Percentiles rank a stretch among this genome's conserved stretches.
Evolutionary conservation across 1,140 invertebrate species (phyloP).

Genomic region (Limonius californicus): DNA sequence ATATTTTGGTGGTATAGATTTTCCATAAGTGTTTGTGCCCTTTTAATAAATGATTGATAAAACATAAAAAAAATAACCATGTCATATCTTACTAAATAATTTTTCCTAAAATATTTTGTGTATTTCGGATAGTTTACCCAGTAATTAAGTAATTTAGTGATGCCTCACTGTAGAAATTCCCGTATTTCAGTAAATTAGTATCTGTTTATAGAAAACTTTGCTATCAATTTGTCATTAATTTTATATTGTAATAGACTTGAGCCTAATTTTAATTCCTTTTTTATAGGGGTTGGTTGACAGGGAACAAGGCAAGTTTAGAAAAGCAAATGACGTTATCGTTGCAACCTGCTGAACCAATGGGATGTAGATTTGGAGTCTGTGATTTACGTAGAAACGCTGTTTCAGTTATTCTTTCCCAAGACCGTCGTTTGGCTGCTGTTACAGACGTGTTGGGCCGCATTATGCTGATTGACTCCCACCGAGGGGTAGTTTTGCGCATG

Average conservation of each 20-base stretch:
- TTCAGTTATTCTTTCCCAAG: slow-evolving; percentile 71
- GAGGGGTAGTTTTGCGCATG: slow-evolving; percentile 76
- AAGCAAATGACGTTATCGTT: slow-evolving; percentile 47
- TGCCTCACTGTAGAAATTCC: too few species aligned
- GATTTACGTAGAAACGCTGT: slow-evolving; percentile 74
- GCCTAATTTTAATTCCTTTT: background rate
- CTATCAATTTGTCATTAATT: too few species aligned
- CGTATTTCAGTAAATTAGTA: too few species aligned
- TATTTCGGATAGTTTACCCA: too few species aligned
- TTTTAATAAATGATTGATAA: too few species aligned
- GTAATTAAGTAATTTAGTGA: too few species aligned
- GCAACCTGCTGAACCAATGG: slow-evolving; percentile 60
- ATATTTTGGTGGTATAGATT: too few species aligned
- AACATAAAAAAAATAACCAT: too few species aligned
- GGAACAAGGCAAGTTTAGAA: slow-evolving; percentile 49
- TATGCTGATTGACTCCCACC: slow-evolving; percentile 74
- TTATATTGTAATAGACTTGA: background rate
- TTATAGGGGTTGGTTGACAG: slow-evolving; percentile 57
- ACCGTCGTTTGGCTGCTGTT: slow-evolving; percentile 73
- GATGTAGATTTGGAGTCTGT: slow-evolving; percentile 75
- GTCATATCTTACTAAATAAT: too few species aligned
- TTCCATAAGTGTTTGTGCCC: too few species aligned
- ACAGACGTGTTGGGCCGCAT: slow-evolving; percentile 85
- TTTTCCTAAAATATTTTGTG: background rate
- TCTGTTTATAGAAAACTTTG: too few species aligned